Base-by-base conservation (phyloP, 1,140 invertebrate species). In the Meloidogyne floridensis region DNA sequence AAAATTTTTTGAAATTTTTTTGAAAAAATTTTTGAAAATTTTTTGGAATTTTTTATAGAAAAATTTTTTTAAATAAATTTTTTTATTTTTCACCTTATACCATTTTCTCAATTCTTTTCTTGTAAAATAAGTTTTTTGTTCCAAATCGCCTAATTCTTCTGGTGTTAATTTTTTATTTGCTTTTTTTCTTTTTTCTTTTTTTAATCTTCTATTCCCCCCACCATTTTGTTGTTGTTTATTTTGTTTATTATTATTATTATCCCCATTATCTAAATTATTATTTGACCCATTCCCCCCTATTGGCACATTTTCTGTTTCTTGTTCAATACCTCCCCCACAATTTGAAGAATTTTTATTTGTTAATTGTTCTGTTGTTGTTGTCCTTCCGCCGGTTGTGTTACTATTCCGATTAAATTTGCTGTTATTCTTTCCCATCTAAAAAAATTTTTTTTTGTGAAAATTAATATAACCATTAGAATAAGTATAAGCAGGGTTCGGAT, bases 21-120 rank as follows among this genome's bases (percentile, higher is more conserved):
- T 32, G 32, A 32, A 32, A 32, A 32, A 0, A 0, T 20, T 20
- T 20, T 20, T 20, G 20, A 20, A 20, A 20, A 20, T 20, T 20
- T 20, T 20, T 20, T 20, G 20, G 20, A 20, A 20, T 20, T 20
- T 59, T 59, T 59, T 9, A 80, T 77, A 42, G 11, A 76, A 51
- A 20, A 13, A 51, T 13, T 43, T 13, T 10, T 43, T 53, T 32
- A 18, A n/a, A 42, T 10, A 51, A 15, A 11, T 56, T 80, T 72
- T 11, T n/a, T 15, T 59, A 54, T 51, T 18, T 3, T 32, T 72
- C 47, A 72, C 79, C 80, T 91, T 91, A 86, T 92, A 91, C 88
- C 88, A 89, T 81, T 89, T 90, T 73, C 86, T 81, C 3, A 89
- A 83, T 78, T 89, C 88, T 76, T 90, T 83, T 75, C 73, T 83